Base-by-base conservation (phyloP, 2,113 vertebrate species). In the Cercocebus atys region DNA sequence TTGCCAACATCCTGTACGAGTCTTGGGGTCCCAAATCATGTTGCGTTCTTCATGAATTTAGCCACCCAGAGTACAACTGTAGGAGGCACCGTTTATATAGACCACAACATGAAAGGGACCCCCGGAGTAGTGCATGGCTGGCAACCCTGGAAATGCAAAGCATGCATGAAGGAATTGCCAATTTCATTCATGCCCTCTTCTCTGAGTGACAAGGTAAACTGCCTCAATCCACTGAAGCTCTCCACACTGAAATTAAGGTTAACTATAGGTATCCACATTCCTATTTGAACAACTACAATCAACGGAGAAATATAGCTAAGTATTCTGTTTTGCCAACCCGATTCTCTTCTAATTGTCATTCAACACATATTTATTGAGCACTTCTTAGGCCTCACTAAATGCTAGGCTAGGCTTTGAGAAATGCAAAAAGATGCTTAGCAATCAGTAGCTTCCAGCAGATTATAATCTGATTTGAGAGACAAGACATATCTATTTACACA, bases 381-480 rank as follows among this genome's bases (percentile, higher is more conserved):
- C 3, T n/a, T 92, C n/a, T 40, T 22, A 50, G 45, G 50, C 40
- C n/a, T 88, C 20, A 2, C 75, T 87, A 47, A 72, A 47, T 86
- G 38, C 38, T 70, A 59, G 35, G 17, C n/a, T 72, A 90, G 52
- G 12, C 16, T 94, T 90, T 72, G 45, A 95, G 27, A 73, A 82
- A 76, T 32, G 27, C 27, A 89, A 52, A 45, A 64, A 70, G 43
- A 61, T 52, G 25, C 68, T 78, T 38, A 94, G 61, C 22, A 91
- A 81, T 57, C 72, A 85, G 40, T 25, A 90, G 4, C 72, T 16
- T 79, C n/a, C 95, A 86, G 80, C 5, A 52, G 14, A 93, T 90
- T 79, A 68, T 11, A 83, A 76, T 89, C 61, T 90, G 5, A 20
- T 90, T 92, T 93, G 75, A 94, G 57, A 97, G 52, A 94, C 40